Evolutionary conservation across 2,888 invertebrate species (phyloP).

Genomic region (Agrotis segetum): DNA sequence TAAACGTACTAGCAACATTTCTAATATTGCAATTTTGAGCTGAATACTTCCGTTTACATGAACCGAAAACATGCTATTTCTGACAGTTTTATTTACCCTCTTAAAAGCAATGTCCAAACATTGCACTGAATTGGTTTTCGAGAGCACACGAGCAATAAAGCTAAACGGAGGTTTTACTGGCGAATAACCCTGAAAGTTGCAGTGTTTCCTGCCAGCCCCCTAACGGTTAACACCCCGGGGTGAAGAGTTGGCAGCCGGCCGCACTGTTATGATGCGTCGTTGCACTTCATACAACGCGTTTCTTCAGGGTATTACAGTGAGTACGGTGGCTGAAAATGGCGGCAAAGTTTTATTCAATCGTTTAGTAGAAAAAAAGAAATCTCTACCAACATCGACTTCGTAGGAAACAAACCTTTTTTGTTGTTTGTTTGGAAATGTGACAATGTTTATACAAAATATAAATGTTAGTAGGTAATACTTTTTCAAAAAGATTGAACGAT

Average conservation of each 20-base stretch:
- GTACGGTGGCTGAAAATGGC: not conserved
- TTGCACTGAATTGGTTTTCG: slow-evolving; percentile 9
- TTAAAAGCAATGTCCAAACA: slow-evolving; percentile 12
- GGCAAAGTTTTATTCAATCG: too few relatives aligned
- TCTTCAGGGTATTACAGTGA: slow-evolving; percentile 24
- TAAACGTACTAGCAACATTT: not conserved
- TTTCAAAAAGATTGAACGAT: too few relatives aligned
- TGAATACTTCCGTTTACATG: too few relatives aligned
- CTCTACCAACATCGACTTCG: too few relatives aligned
- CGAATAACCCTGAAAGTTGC: slow-evolving; percentile 49
- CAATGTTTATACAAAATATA: too few relatives aligned
- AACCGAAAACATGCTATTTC: not conserved
- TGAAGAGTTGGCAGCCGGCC: slow-evolving; percentile 54
- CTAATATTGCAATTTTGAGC: too few relatives aligned
- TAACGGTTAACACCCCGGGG: slow-evolving; percentile 45
- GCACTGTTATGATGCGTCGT: slow-evolving; percentile 50
- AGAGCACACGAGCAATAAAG: slow-evolving; percentile 45
- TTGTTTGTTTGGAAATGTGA: too few relatives aligned
- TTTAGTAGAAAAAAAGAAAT: too few relatives aligned
- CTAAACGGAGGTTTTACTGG: slow-evolving; percentile 46
- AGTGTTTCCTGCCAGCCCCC: slow-evolving; percentile 52
- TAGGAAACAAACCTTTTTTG: too few relatives aligned
- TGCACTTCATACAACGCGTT: slow-evolving; percentile 24
- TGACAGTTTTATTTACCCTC: not conserved
- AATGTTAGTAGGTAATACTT: too few relatives aligned